A percentile compares a stretch with the other conserved stretches of the same genome.
These are phyloP conservation scores for Nycteola revayana DNA, from an alignment of 2,888 invertebrate genomes.

Conservation along the genomic window DNA sequence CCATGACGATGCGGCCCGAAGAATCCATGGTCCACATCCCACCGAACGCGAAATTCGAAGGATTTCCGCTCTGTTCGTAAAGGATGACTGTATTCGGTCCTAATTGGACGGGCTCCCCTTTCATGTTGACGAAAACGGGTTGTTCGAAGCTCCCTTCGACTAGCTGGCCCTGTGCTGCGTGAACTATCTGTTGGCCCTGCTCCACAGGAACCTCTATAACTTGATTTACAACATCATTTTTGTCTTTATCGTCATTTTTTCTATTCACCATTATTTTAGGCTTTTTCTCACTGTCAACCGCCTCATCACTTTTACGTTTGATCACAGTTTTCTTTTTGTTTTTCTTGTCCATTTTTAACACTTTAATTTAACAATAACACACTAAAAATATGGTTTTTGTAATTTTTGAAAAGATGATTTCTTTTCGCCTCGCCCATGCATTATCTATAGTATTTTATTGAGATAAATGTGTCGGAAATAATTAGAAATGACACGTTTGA, in stretches of 20 bases:
- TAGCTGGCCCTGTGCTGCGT: conserved; percentile 72
- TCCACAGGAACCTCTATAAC: conserved; percentile 74
- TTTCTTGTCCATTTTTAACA: conserved; percentile 78
- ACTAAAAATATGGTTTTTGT: conserved; percentile 29
- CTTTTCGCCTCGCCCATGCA: conserved; percentile 50
- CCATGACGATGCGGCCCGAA: conserved; percentile 76
- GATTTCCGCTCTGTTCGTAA: conserved; percentile 74
- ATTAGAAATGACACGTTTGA: too few species aligned
- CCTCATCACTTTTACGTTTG: conserved; percentile 74
- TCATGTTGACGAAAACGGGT: conserved; percentile 77
- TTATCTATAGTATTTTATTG: conserved; percentile 20
- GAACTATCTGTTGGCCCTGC: conserved; percentile 73
- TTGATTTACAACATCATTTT: conserved; percentile 68
- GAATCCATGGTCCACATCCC: conserved; percentile 80
- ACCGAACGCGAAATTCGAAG: conserved; percentile 73
- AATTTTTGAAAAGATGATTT: conserved; percentile 29
- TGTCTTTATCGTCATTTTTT: conserved; percentile 66
- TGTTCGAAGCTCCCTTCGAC: conserved; percentile 77
- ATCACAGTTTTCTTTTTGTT: conserved; percentile 75
- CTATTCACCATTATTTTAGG: conserved; percentile 65
- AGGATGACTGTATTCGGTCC: conserved; percentile 77
- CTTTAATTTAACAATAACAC: conserved; percentile 27
- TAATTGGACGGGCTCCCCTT: conserved; percentile 73
- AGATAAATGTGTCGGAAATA: neutral
- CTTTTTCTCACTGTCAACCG: conserved; percentile 65